Evolutionary conservation across 2,888 invertebrate species (phyloP).

Genomic region (Morpho helenor): DNA sequence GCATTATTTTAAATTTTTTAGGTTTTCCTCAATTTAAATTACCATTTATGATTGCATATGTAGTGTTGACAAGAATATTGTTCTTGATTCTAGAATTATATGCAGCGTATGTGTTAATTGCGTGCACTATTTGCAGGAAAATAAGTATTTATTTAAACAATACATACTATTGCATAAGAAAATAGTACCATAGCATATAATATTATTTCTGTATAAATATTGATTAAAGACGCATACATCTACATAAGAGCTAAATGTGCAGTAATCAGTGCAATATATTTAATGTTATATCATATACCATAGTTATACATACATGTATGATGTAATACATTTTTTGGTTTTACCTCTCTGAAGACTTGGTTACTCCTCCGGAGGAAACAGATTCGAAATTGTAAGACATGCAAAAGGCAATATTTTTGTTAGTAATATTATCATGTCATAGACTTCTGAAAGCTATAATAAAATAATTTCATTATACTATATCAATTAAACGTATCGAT

Average conservation of each 20-base stretch:
- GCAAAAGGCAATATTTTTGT: slow-evolving; percentile 80
- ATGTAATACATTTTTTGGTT: slow-evolving; percentile 21
- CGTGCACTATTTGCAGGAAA: neutral
- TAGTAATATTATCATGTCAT: slow-evolving; percentile 42
- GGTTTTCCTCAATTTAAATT: too few relatives aligned
- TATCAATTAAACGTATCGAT: too few relatives aligned
- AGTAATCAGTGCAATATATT: neutral
- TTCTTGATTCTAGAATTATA: too few relatives aligned
- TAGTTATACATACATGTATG: slow-evolving; percentile 25
- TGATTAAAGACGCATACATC: neutral
- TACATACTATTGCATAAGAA: too few relatives aligned
- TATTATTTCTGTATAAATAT: neutral
- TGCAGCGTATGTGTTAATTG: neutral
- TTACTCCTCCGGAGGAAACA: slow-evolving; percentile 82
- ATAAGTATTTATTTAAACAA: neutral
- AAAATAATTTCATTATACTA: neutral
- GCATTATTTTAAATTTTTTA: too few relatives aligned
- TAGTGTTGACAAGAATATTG: too few relatives aligned
- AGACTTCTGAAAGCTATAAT: neutral
- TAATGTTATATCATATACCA: slow-evolving; percentile 11
- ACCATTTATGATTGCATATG: too few relatives aligned
- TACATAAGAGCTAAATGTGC: neutral
- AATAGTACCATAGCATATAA: neutral
- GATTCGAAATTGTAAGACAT: slow-evolving; percentile 86
- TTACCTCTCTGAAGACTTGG: slow-evolving; percentile 81